Percentiles rank a stretch among this genome's conserved stretches.
These are phyloP conservation scores for Alentia gelatinosa DNA, from an alignment of 2,888 invertebrate genomes.

Conservation along the genomic window DNA sequence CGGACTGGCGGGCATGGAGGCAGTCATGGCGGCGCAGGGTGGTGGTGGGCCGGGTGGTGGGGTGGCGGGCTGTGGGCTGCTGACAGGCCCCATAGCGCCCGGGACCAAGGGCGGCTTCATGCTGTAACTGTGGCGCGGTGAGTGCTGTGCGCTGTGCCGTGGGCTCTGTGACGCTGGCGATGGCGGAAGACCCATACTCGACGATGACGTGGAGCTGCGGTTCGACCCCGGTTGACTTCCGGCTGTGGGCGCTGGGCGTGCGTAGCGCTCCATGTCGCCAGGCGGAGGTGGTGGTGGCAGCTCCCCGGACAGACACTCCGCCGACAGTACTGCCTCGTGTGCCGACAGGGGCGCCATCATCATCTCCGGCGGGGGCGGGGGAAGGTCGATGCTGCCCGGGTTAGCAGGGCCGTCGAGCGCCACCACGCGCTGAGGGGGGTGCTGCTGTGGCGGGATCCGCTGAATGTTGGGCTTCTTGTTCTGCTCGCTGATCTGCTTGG, in stretches of 20 bases:
- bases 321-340: slow-evolving; percentile 9
- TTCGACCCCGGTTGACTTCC: slow-evolving; percentile 31
- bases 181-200: slow-evolving; percentile 21
- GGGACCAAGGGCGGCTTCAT: background rate
- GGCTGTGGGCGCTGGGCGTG: background rate
- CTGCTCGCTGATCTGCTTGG: slow-evolving; percentile 56
- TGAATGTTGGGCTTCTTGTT: slow-evolving; percentile 31
- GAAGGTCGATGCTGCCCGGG: background rate
- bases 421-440: slow-evolving; percentile 13
- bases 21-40: background rate
- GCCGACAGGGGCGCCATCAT: background rate
- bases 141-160: slow-evolving; percentile 23
- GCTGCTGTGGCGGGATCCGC: slow-evolving; percentile 35
- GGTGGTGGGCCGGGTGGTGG: background rate
- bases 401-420: slow-evolving; percentile 20
- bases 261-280: slow-evolving; percentile 1
- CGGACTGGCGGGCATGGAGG: slow-evolving; percentile 26
- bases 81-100: background rate
- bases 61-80: background rate
- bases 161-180: slow-evolving; percentile 24
- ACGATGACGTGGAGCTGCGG: slow-evolving; percentile 18
- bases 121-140: slow-evolving; percentile 1
- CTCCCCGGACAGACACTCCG: background rate
- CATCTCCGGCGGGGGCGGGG: slow-evolving; percentile 44
- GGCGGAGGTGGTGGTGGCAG: slow-evolving; percentile 52